phyloP scores from a whole-genome alignment of 2,888 invertebrate genomes.

The Apodemia hepburni region DNA sequence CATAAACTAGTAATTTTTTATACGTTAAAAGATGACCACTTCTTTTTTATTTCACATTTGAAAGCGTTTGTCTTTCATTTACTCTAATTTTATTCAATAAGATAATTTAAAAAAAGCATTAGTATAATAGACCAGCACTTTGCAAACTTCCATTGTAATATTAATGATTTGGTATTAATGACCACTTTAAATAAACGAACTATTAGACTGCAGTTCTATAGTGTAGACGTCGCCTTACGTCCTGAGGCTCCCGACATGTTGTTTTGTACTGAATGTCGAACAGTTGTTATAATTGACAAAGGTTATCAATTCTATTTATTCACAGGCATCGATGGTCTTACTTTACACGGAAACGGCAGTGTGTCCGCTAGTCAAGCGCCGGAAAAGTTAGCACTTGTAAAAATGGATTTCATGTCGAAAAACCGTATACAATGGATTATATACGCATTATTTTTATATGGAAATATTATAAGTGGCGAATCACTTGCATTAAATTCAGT shows the following conservation, averaged over 20 bases:
- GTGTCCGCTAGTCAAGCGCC: conserved; percentile 40
- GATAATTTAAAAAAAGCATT: too few relatives aligned
- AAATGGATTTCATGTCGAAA: conserved; percentile 46
- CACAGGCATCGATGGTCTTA: conserved; percentile 46
- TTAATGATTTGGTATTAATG: too few relatives aligned
- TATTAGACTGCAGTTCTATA: conserved; percentile 1
- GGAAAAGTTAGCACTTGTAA: conserved; percentile 37
- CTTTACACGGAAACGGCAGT: conserved; percentile 67
- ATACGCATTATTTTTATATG: conserved; percentile 43
- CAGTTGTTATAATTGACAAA: conserved; percentile 66
- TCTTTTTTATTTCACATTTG: too few relatives aligned
- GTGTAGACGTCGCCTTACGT: conserved; percentile 31
- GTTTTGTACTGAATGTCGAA: conserved; percentile 69
- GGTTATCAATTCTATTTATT: conserved; percentile 73
- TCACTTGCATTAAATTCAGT: conserved; percentile 45
- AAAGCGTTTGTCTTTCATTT: too few relatives aligned
- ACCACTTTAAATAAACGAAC: too few relatives aligned
- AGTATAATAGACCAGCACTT: too few relatives aligned
- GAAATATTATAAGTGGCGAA: conserved; percentile 42
- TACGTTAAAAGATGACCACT: too few relatives aligned
- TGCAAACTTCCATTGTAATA: too few relatives aligned
- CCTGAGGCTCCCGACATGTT: conserved; percentile 53
- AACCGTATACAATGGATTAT: conserved; percentile 43
- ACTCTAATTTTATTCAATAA: too few relatives aligned
- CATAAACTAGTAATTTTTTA: too few relatives aligned